Evolutionary conservation across 2,888 invertebrate species (phyloP).

Genomic region (Eilema depressum): DNA sequence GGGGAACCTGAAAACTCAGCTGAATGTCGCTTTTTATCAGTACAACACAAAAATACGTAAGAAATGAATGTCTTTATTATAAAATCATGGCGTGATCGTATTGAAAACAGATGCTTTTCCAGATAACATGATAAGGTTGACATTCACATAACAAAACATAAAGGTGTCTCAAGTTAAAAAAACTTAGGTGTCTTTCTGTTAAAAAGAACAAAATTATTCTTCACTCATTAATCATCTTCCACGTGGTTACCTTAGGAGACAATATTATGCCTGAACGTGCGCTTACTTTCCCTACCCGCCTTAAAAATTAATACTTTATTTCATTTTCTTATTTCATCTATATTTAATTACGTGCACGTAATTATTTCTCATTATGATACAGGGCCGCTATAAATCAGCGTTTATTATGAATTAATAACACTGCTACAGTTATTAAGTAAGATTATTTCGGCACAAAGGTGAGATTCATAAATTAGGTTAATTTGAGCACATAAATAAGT

Average conservation of each 20-base stretch:
- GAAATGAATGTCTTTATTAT: too few relatives aligned
- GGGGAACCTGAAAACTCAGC: too few relatives aligned
- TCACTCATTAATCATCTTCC: too few relatives aligned
- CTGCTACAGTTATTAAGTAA: constrained; percentile 28
- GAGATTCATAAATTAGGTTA: constrained; percentile 25
- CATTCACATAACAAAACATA: too few relatives aligned
- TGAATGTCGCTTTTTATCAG: too few relatives aligned
- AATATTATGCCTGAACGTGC: not conserved
- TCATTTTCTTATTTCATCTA: constrained; percentile 14
- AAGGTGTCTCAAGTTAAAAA: too few relatives aligned
- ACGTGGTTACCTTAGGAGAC: not conserved
- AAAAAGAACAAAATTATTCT: too few relatives aligned
- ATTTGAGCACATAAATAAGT: constrained; percentile 13
- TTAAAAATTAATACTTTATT: not conserved
- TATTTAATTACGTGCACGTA: constrained; percentile 28
- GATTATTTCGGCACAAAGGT: constrained; percentile 22
- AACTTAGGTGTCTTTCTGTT: too few relatives aligned
- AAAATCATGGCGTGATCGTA: too few relatives aligned
- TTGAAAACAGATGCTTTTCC: too few relatives aligned
- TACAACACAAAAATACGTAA: too few relatives aligned
- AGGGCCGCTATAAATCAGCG: constrained; percentile 37
- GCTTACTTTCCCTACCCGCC: not conserved
- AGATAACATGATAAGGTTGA: too few relatives aligned
- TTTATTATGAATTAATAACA: constrained; percentile 44
- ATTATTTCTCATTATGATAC: constrained; percentile 39